phyloP scores from a whole-genome alignment of 2,113 vertebrate species.

The Apodemus sylvaticus region DNA sequence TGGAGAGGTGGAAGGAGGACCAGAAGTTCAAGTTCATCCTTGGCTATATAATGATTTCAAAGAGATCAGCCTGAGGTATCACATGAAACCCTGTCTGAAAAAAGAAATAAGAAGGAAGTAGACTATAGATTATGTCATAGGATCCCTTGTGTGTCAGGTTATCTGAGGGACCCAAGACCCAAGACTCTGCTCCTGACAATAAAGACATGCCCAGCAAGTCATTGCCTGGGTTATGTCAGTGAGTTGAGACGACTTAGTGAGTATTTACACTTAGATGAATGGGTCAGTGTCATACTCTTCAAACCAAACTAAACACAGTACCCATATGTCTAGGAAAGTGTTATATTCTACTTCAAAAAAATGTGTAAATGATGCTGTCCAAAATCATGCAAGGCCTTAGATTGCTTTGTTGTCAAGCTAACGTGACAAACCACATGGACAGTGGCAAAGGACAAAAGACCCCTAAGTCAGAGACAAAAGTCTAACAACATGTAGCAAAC shows the following conservation, averaged over 20 bases:
- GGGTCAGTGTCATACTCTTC: background rate
- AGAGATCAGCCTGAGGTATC: background rate
- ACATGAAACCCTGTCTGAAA: background rate
- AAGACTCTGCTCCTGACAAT: background rate
- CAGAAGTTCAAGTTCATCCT: background rate
- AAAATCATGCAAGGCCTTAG: background rate
- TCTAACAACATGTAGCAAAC: background rate
- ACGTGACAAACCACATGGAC: background rate
- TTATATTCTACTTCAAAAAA: background rate
- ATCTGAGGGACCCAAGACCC: background rate
- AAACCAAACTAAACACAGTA: background rate
- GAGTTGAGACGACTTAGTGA: background rate
- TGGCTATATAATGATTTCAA: background rate
- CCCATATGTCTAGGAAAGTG: background rate
- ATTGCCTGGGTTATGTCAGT: background rate
- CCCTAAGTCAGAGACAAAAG: background rate
- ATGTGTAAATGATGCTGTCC: background rate
- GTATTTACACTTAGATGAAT: background rate
- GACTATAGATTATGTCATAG: background rate
- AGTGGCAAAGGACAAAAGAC: background rate
- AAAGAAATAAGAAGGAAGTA: background rate
- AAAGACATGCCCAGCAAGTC: background rate
- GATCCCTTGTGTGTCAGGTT: background rate
- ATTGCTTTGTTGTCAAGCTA: background rate
- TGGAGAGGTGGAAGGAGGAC: background rate